Base-by-base conservation (phyloP, 2,797 vertebrate species). In the Galaxias olidus region DNA sequence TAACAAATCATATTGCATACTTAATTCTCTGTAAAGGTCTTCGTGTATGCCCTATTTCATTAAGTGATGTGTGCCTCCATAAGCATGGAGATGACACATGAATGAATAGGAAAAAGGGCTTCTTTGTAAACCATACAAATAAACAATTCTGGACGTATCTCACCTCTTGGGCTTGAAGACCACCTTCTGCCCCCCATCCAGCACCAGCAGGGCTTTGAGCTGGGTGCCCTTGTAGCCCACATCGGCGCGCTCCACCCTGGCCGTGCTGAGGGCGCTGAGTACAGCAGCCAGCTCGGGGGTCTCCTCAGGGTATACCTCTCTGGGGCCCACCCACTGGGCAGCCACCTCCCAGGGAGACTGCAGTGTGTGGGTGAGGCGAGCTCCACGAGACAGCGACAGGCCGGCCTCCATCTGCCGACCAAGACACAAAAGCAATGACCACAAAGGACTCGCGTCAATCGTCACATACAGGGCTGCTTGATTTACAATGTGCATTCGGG, bases 331-430 rank as follows among this genome's bases (percentile, higher is more conserved):
- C 97, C 98, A 99, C 44, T 98, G 96, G 44, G 95, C 93, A 0
- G 97, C 97, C 75, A 99, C 97, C 86, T 99, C 97, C 98, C 97
- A 99, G 0, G 98, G 96, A 17, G 97, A 98, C 84, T 98, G 96
- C 60, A 99, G 86, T 0, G 98, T 98, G 74, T 98, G 95, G 19
- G 96, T 94, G 54, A 99, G 93, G 0, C 92, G 93, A 5, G 96
- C 95, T 0, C 92, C 93, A 50, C 95, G 92, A 48, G 93, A 92
- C 43, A 99, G 83, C 4, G 82, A 85, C 59, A 98, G 91, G 62
- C 93, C 90, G 0, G 92, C 87, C 90, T 99, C 94, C 96, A 99
- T 98, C 54, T 93, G 91, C 56, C 4, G 40, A 53, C 15, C 19
- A 45, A 54, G n/a, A 19, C 9, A 30, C 30, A 30, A 30, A n/a